Conservation (phyloP, 2,888 invertebrate genomes). For the Odiellus spinosus region DNA sequence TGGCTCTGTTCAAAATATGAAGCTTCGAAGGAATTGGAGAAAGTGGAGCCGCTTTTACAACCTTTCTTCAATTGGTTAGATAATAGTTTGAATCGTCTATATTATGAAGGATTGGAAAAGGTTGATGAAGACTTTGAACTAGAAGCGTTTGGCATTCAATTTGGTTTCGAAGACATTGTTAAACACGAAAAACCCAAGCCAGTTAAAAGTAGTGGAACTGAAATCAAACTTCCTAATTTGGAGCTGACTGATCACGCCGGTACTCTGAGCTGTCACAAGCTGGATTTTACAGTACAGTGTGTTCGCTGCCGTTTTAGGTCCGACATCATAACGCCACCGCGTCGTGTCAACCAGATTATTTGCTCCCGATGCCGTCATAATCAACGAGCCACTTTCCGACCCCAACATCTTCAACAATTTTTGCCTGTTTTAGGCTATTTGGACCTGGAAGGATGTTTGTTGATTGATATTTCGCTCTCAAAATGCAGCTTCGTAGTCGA, state of each 20-base stretch:
- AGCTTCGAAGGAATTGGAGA: constrained; percentile 10
- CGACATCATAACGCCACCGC: constrained; percentile 24
- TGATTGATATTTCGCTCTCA: constrained; percentile 29
- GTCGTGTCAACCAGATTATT: constrained; percentile 21
- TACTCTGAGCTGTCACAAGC: constrained; percentile 24
- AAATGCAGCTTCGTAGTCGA: constrained; percentile 26
- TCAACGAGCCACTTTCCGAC: constrained; percentile 25
- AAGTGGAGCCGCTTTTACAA: constrained; percentile 27
- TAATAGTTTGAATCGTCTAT: constrained; percentile 27
- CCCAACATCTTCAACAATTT: constrained; percentile 27
- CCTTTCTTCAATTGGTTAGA: constrained; percentile 32
- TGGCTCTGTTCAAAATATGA: constrained; percentile 11
- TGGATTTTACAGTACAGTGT: constrained; percentile 21
- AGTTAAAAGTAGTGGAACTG: constrained; percentile 24
- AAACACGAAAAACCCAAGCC: not conserved
- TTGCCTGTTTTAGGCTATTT: constrained; percentile 28
- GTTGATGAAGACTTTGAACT: constrained; percentile 26
- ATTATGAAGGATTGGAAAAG: constrained; percentile 28
- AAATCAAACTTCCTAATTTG: constrained; percentile 25
- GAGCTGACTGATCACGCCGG: constrained; percentile 26
- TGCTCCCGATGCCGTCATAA: constrained; percentile 27
- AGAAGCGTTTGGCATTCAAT: constrained; percentile 27
- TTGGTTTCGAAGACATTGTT: constrained; percentile 20
- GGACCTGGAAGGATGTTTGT: constrained; percentile 27
- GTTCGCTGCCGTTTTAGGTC: constrained; percentile 17